These are phyloP conservation scores for Sacculina carcini DNA, from an alignment of 2,888 invertebrate genomes.

Conservation along the genomic window DNA sequence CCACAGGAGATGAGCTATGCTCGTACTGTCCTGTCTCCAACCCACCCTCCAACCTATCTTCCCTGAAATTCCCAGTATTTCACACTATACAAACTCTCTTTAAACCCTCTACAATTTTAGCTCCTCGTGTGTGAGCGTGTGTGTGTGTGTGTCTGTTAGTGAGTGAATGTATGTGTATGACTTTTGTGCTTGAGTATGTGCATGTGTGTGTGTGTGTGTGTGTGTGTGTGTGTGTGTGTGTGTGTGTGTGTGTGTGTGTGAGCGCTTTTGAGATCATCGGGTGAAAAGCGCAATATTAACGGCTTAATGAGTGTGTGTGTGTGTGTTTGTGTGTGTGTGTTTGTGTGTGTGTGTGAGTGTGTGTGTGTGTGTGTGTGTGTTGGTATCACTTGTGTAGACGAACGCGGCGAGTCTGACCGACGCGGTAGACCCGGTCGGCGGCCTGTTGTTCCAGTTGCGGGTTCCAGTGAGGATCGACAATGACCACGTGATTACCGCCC, in stretches of 20 bases:
- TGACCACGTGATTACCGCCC: slow-evolving; percentile 69
- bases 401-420: slow-evolving; percentile 13
- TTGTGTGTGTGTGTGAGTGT: no score
- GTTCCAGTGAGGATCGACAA: slow-evolving; percentile 89
- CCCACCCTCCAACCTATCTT: no score
- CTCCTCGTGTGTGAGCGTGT: no score
- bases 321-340: no score
- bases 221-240: neutral
- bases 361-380: no score
- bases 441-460: slow-evolving; percentile 85
- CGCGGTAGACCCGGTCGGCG: slow-evolving; percentile 58
- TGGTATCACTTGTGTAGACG: slow-evolving; percentile 10
- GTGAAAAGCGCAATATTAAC: neutral
- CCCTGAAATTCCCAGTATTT: no score
- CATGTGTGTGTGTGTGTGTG: neutral
- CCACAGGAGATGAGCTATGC: no score
- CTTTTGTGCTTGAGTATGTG: neutral
- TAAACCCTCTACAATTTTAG: neutral
- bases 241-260: neutral
- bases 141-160: neutral
- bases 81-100: no score
- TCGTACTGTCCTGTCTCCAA: no score
- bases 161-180: neutral
- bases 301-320: no score
- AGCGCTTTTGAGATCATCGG: no score